Evolutionary conservation across 2,113 vertebrate genomes (phyloP).

Genomic region (Dicaeum eximium): DNA sequence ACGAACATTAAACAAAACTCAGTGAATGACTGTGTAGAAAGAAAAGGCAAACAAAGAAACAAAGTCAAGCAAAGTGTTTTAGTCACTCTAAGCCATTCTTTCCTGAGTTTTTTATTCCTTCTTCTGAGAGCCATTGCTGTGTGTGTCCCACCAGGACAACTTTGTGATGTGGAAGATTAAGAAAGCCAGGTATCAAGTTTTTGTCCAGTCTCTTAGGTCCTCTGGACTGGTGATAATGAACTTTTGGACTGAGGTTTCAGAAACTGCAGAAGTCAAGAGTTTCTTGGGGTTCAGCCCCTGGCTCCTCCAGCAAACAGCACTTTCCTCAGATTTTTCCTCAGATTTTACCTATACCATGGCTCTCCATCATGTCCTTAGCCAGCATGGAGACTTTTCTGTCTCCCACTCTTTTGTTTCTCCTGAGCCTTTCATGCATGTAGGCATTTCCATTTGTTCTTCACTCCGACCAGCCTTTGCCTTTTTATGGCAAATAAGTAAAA

Average conservation of each 20-base stretch:
- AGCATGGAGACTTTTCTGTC: background rate
- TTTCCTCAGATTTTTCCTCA: background rate
- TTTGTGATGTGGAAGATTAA: background rate
- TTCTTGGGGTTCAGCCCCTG: background rate
- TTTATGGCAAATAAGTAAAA: background rate
- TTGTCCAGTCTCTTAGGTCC: background rate
- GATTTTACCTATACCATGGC: background rate
- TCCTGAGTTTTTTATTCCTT: background rate
- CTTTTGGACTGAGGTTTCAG: background rate
- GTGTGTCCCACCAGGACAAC: background rate
- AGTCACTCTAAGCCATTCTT: background rate
- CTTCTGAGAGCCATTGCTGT: background rate
- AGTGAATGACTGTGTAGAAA: background rate
- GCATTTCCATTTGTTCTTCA: background rate
- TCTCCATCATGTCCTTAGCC: background rate
- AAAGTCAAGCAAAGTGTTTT: background rate
- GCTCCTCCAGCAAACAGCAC: background rate
- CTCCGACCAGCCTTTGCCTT: background rate
- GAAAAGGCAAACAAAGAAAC: background rate
- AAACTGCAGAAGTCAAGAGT: background rate
- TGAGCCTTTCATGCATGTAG: background rate
- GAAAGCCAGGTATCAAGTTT: accelerated
- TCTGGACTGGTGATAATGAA: background rate
- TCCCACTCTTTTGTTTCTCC: background rate
- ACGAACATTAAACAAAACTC: background rate